Base-by-base conservation (phyloP, 2,888 invertebrate genomes). In the Macroteleia sp. region DNA sequence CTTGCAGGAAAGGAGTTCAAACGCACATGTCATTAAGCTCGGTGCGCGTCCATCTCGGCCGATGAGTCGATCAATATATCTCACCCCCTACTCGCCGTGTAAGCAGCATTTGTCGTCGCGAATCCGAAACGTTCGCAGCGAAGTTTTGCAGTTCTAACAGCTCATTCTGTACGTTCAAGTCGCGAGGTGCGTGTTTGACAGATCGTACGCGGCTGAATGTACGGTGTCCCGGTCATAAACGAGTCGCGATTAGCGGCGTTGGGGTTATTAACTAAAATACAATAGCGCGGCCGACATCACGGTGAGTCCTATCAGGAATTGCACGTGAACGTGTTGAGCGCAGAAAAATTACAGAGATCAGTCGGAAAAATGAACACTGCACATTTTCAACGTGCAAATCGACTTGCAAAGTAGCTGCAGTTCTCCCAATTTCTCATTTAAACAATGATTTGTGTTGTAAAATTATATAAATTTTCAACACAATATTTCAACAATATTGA, bases 11-110 rank as follows among this genome's bases (percentile, higher is more conserved):
- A 57, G 30, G 16, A 50, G 32, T 28, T 14, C 19, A 12, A 46
- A 54, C 12, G 56, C 48, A 67, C 57, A 41, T 48, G 57, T 67
- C n/a, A 41, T 67, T 56, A 59, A 42, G 22, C n/a, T 22, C 64
- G 16, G 32, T 41, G 64, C 73, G 73, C 73, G 73, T 57, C 36
- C 41, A 50, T 36, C 25, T 57, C 57, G 30, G 50, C 48, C 61
- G 61, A 73, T 64, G 57, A 42, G 57, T 36, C 73, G 73, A 73
- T 73, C 73, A 73, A 73, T 73, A 73, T 73, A 73, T 64, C 64
- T 42, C 50, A 73, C 73, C 73, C 73, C 64, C n/a, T 73, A 64
- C 64, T 32, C 41, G 50, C 20, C 42, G 28, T 6, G 22, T 28
- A 36, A 57, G 50, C 36, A 50, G 57, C 73, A 73, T 64, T 73